Evolutionary conservation across 2,888 invertebrate species (phyloP).

Genomic region (Euphydryas editha): DNA sequence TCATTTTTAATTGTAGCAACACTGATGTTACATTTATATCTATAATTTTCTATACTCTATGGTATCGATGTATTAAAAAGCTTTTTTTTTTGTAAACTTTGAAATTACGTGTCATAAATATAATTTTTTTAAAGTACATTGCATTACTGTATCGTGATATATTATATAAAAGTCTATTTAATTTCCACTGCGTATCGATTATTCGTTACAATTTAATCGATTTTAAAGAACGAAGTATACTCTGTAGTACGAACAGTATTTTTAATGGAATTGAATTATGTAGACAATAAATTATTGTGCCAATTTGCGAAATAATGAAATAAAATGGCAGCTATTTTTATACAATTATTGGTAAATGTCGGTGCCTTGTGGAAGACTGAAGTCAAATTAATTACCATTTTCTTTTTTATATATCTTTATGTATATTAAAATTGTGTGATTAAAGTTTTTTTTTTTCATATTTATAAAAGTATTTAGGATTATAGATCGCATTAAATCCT

Average conservation of each 20-base stretch:
- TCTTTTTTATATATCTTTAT: slow-evolving; percentile 30
- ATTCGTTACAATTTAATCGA: slow-evolving; percentile 13
- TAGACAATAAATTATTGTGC: slow-evolving; percentile 48
- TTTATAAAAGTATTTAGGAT: slow-evolving; percentile 28
- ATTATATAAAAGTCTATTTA: neutral
- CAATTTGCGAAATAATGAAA: slow-evolving; percentile 39
- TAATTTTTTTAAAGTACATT: slow-evolving; percentile 3
- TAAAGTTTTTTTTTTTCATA: slow-evolving; percentile 19
- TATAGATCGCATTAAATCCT: slow-evolving; percentile 37
- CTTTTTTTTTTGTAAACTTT: neutral
- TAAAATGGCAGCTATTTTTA: slow-evolving; percentile 54
- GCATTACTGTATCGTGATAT: neutral
- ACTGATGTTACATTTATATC: neutral
- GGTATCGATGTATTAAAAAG: slow-evolving; percentile 4
- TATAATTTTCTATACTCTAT: neutral
- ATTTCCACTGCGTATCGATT: neutral
- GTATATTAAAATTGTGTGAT: slow-evolving; percentile 15
- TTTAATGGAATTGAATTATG: slow-evolving; percentile 24
- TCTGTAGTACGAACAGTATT: slow-evolving; percentile 29
- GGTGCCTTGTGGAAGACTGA: slow-evolving; percentile 77
- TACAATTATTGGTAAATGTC: slow-evolving; percentile 54
- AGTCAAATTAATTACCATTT: slow-evolving; percentile 21
- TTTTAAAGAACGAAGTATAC: slow-evolving; percentile 6
- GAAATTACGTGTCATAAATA: slow-evolving; percentile 2
- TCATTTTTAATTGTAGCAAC: slow-evolving; percentile 1